These are phyloP conservation scores for Metopolophium dirhodum DNA, from an alignment of 1,140 invertebrate genomes.

Conservation along the genomic window DNA sequence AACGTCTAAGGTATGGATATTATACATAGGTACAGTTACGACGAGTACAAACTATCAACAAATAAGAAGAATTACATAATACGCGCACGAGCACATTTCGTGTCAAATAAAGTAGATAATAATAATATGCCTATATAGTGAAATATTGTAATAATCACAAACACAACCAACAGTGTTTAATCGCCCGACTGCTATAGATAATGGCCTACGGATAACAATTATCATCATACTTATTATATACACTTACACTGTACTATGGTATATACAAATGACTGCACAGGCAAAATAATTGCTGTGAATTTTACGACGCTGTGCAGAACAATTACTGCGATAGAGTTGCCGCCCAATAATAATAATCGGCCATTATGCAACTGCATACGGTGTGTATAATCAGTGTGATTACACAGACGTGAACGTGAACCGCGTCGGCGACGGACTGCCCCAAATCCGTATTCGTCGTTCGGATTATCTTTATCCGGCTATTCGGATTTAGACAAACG, in stretches of 20 bases:
- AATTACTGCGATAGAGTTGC: not conserved
- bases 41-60: not conserved
- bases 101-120: not conserved
- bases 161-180: not conserved
- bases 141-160: not conserved
- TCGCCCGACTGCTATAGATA: not conserved
- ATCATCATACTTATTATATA: not conserved
- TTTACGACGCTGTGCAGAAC: too few relatives aligned
- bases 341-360: not conserved
- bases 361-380: not conserved
- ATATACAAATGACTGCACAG: not conserved
- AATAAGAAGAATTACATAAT: not conserved
- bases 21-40: not conserved
- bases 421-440: not conserved
- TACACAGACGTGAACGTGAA: too few relatives aligned
- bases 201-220: not conserved
- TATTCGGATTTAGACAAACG: not conserved
- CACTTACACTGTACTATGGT: not conserved
- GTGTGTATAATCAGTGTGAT: too few relatives aligned
- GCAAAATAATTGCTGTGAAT: not conserved
- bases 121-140: not conserved
- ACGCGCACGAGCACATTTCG: not conserved
- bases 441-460: not conserved
- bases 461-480: not conserved
- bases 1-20: not conserved